phyloP scores from a whole-genome alignment of 2,888 invertebrate species.

The Tetragnatha montana region DNA sequence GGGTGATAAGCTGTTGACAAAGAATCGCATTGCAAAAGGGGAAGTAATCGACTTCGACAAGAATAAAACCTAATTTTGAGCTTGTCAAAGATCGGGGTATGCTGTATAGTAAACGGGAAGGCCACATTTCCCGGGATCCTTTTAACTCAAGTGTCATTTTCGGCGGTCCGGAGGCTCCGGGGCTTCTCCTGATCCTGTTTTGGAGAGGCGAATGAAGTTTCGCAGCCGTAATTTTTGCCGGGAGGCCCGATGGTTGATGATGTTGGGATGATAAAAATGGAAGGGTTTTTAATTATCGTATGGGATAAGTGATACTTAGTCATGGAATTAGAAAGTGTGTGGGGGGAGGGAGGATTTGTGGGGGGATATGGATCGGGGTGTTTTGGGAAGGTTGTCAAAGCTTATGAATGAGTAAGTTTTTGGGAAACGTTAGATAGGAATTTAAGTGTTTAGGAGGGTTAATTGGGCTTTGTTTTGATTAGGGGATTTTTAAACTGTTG shows the following conservation, averaged over 20 bases:
- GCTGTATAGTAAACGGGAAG: slow-evolving; percentile 16
- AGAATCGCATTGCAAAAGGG: slow-evolving; percentile 36
- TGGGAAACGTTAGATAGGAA: no score
- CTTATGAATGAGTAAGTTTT: no score
- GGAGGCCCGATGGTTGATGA: background rate
- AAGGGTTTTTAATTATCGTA: background rate
- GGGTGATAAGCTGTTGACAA: slow-evolving; percentile 47
- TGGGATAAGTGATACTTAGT: background rate
- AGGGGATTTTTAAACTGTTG: no score
- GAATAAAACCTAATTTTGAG: slow-evolving; percentile 54
- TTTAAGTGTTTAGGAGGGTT: no score
- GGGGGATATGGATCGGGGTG: no score
- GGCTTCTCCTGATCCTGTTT: slow-evolving; percentile 39
- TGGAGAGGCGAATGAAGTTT: background rate
- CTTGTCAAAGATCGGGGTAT: slow-evolving; percentile 36
- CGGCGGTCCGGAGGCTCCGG: slow-evolving; percentile 7
- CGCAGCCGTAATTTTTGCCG: background rate
- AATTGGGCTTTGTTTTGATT: no score
- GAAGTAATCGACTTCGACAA: slow-evolving; percentile 42
- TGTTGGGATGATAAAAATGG: background rate
- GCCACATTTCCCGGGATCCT: slow-evolving; percentile 24
- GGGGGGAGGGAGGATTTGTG: no score
- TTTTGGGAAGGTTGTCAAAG: no score
- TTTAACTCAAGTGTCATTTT: slow-evolving; percentile 48
- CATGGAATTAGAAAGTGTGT: no score